A percentile compares a stretch with the other conserved stretches of the same genome.
Evolutionary conservation across 1,140 invertebrate species (phyloP).

Genomic region (Coptotermes formosanus): DNA sequence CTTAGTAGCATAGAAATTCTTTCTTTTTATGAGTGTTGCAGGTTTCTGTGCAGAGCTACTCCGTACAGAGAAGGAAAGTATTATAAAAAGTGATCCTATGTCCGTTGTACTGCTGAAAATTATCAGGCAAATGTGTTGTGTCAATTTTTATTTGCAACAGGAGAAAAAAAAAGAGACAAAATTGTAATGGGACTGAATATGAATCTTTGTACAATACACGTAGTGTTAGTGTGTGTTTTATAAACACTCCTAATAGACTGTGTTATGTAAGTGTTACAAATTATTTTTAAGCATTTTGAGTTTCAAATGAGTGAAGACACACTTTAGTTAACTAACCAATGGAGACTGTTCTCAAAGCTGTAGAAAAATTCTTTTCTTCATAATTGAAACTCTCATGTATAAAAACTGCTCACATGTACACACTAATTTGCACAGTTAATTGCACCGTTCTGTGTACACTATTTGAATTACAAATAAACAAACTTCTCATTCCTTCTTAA

Average conservation of each 20-base stretch:
- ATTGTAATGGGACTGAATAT: neutral
- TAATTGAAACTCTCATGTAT: neutral
- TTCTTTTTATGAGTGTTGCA: no score
- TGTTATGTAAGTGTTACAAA: neutral
- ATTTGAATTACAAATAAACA: neutral
- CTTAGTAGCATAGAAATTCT: no score
- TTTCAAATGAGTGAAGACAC: neutral
- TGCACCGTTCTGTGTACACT: neutral
- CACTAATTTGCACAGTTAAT: neutral
- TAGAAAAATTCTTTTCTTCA: neutral
- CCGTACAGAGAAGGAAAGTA: neutral
- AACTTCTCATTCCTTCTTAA: slow-evolving; percentile 1
- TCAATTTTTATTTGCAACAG: neutral
- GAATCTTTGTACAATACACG: neutral
- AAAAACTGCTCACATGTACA: neutral
- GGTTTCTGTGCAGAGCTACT: neutral
- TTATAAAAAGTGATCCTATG: neutral
- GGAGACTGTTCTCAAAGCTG: neutral
- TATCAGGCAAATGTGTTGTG: neutral
- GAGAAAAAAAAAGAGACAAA: neutral
- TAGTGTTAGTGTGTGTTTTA: neutral
- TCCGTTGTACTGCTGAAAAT: neutral
- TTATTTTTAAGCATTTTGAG: slow-evolving; percentile 2
- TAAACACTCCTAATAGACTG: neutral
- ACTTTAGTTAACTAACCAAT: neutral